phyloP scores from a whole-genome alignment of 2,888 invertebrate genomes.

The Nomada fabriciana region DNA sequence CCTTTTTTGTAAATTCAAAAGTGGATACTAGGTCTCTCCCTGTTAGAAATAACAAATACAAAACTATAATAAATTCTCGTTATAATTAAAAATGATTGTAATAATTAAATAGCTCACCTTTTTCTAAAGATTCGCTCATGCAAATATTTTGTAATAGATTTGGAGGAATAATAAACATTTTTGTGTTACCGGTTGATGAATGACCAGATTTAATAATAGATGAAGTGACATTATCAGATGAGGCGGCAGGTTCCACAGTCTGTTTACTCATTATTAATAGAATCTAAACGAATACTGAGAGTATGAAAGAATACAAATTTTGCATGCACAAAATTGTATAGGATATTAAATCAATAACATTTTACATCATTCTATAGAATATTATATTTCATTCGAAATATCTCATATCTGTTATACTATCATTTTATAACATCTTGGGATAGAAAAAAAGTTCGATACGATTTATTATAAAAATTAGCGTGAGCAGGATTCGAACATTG shows the following conservation, averaged over 20 bases:
- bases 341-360: neutral
- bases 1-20: neutral
- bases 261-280: slow-evolving; percentile 51
- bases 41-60: slow-evolving; percentile 20
- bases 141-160: slow-evolving; percentile 60
- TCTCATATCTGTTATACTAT: neutral
- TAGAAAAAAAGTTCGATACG: slow-evolving; percentile 3
- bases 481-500: slow-evolving; percentile 57
- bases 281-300: slow-evolving; percentile 19
- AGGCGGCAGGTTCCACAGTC: slow-evolving; percentile 18
- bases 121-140: slow-evolving; percentile 31
- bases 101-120: slow-evolving; percentile 33
- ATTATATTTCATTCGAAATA: slow-evolving; percentile 20
- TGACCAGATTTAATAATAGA: slow-evolving; percentile 18
- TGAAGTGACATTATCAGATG: slow-evolving; percentile 18
- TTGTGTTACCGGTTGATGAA: slow-evolving; percentile 21
- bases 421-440: neutral
- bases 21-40: slow-evolving; percentile 6
- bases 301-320: neutral
- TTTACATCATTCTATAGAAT: slow-evolving; percentile 1
- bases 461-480: slow-evolving; percentile 30
- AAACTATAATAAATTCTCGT: slow-evolving; percentile 10
- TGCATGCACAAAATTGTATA: neutral
- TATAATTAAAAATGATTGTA: slow-evolving; percentile 1
- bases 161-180: slow-evolving; percentile 61